These are phyloP conservation scores for Hexactinellida sp. DNA, from an alignment of 37 sponge, comb jelly and placozoan genomes.

Conservation along the genomic window DNA sequence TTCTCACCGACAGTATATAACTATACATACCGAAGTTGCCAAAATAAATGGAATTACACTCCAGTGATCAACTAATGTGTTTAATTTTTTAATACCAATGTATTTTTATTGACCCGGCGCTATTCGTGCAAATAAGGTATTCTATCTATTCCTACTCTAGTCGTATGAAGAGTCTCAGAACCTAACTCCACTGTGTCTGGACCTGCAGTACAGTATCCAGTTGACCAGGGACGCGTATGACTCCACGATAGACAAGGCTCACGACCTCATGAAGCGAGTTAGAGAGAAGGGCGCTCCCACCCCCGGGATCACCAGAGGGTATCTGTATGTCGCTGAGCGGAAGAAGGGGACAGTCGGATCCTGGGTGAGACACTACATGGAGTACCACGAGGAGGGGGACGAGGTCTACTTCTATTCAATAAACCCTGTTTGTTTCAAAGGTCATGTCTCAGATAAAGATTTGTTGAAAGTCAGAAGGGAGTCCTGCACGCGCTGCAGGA, in stretches of 20 bases:
- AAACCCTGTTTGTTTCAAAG: not conserved
- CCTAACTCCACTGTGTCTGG: not conserved
- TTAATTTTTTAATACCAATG: too few relatives aligned
- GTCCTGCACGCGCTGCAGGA: constrained; percentile 42
- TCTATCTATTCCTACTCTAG: too few relatives aligned
- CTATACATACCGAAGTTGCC: too few relatives aligned
- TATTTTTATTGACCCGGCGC: too few relatives aligned
- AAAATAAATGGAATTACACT: too few relatives aligned
- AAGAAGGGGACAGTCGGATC: not conserved
- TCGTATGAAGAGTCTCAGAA: constrained; percentile 10
- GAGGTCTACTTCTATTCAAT: not conserved
- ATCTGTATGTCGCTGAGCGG: not conserved
- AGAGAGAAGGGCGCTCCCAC: not conserved
- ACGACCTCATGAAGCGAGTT: not conserved
- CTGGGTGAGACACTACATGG: constrained; percentile 9
- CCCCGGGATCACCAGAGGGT: not conserved
- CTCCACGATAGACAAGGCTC: not conserved
- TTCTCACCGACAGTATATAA: too few relatives aligned
- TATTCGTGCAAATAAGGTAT: too few relatives aligned
- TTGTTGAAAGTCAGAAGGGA: constrained; percentile 22
- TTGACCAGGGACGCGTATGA: not conserved
- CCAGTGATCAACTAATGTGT: too few relatives aligned
- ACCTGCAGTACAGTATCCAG: not conserved
- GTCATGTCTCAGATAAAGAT: not conserved
- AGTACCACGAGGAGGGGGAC: not conserved